Evolutionary conservation across 1,140 invertebrate species (phyloP), one percentile per base, ranked within the genome.

Genomic region (Caenorhabditis elegans): DNA sequence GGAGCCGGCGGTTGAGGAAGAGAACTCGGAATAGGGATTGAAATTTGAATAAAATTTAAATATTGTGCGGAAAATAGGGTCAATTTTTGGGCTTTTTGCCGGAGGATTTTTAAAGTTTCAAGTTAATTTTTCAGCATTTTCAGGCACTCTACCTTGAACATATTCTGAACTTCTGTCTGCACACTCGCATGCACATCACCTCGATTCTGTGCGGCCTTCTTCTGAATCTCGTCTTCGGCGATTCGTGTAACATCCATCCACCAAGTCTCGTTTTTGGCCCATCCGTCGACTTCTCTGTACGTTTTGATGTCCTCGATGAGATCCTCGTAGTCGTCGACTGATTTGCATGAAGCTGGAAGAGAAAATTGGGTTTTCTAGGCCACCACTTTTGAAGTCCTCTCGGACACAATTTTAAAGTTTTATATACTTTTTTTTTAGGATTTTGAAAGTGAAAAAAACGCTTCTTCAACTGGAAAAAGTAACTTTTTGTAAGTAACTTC

Each of bases 221-320:
- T 97, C 85, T 94, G 93, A 48, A 98, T 90, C 91, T 99, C 97
- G 90, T 98, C 96, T 90, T 96, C 93, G 0, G 96, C 96, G 84
- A 99, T 97, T 24, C 96, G 95, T 46, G 95, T 94, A 85, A 99
- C 95, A 90, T 99, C 97, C 87, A 94, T 94, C 98, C 98, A 99
- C 90, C 97, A 99, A 88, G 22, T 82, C 19, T 70, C 80, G 79
- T 88, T 83, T 92, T 92, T 49, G 92, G 84, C 83, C 91, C 90
- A 80, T 15, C 34, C 48, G 80, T 65, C 19, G 47, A 47, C 17
- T 3, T 51, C 24, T 36, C 36, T n/a, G 28, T 60, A 82, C 26
- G 93, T 93, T 91, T 96, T 95, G 80, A 99, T 99, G 90, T 99
- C 98, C 87, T 95, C 96, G 4, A 98, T 92, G 0, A 99, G 91